Evolutionary conservation across 2,888 invertebrate species (phyloP).

Genomic region (Pollenia griseotomentosa): DNA sequence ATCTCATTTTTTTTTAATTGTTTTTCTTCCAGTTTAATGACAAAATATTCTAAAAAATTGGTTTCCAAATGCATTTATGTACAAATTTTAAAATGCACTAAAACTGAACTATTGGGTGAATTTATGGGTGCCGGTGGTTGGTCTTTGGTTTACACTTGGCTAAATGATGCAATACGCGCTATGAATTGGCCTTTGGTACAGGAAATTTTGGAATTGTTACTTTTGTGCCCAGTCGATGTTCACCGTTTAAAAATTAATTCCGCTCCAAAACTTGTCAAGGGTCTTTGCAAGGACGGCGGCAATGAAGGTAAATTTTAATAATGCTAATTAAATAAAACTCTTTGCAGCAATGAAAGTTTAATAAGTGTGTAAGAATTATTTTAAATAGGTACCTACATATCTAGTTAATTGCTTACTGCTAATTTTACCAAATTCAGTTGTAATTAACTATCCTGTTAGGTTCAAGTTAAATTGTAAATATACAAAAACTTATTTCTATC

Average conservation of each 20-base stretch:
- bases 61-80: constrained; percentile 98
- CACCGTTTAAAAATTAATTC: constrained; percentile 95
- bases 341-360: neutral
- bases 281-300: constrained; percentile 92
- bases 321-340: neutral
- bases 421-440: too few species aligned
- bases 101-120: constrained; percentile 91
- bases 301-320: constrained; percentile 88
- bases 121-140: constrained; percentile 97
- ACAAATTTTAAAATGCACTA: constrained; percentile 94
- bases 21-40: constrained; percentile 92
- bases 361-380: too few species aligned
- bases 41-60: constrained; percentile 96
- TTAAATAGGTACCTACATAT: too few species aligned
- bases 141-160: constrained; percentile 95
- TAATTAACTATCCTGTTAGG: too few species aligned
- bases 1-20: constrained; percentile 38
- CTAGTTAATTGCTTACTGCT: too few species aligned
- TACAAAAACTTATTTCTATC: too few species aligned
- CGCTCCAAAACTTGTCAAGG: constrained; percentile 96
- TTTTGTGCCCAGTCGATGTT: constrained; percentile 95
- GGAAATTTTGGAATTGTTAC: constrained; percentile 93
- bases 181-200: constrained; percentile 94
- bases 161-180: constrained; percentile 92
- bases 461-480: too few species aligned